Percentiles rank a stretch among this genome's conserved stretches.
Evolutionary conservation across 1,140 invertebrate species (phyloP).

Genomic region (Zaprionus gabonicus): DNA sequence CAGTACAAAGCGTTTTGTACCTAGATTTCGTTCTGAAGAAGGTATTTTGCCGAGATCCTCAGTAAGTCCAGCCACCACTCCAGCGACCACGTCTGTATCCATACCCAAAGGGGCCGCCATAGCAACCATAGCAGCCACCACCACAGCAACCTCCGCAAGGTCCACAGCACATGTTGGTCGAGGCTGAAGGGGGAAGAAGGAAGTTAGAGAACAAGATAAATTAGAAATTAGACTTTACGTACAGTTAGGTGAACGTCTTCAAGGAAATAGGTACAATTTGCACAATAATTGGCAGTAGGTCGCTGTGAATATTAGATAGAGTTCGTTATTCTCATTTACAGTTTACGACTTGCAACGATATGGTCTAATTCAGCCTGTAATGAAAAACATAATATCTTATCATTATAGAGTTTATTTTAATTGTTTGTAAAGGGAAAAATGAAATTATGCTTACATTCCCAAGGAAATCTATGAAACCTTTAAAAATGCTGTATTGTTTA

Average conservation of each 20-base stretch:
- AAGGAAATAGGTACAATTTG: conserved; percentile 3
- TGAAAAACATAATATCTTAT: too few species aligned
- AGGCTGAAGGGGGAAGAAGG: too few species aligned
- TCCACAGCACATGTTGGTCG: background rate
- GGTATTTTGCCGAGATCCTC: background rate
- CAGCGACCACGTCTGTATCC: background rate
- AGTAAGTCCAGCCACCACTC: background rate
- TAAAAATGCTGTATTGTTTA: conserved; percentile 7
- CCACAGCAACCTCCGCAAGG: too few species aligned
- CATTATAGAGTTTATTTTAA: too few species aligned
- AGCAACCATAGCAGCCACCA: background rate
- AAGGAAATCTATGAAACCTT: conserved; percentile 9
- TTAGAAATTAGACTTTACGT: background rate
- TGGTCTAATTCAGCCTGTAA: too few species aligned
- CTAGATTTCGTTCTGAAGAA: conserved; percentile 20
- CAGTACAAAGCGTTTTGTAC: background rate
- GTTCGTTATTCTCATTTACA: too few species aligned
- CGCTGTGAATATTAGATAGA: background rate
- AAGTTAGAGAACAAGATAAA: too few species aligned
- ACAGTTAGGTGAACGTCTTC: background rate
- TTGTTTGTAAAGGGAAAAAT: too few species aligned
- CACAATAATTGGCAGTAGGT: too few species aligned
- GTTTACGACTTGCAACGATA: too few species aligned
- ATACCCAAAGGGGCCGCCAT: background rate
- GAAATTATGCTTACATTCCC: background rate